Conservation (phyloP, 2,888 invertebrate species). For the Liodrosophila aerea region DNA sequence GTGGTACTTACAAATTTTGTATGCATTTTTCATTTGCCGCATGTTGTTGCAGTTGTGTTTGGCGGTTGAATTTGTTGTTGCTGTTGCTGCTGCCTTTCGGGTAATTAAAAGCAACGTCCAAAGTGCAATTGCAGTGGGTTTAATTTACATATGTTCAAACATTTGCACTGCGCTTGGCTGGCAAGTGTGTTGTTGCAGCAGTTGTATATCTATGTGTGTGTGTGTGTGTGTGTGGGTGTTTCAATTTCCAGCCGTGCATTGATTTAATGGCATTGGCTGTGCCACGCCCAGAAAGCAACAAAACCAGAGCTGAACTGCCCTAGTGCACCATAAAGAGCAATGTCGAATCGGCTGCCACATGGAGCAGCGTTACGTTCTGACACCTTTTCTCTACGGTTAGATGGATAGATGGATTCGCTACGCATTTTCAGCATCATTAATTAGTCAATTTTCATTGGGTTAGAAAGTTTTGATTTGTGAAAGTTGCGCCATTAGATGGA, state of each 20-base stretch:
- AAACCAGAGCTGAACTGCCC: conserved; percentile 37
- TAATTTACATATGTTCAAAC: conserved; percentile 67
- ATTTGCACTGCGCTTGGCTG: conserved; percentile 46
- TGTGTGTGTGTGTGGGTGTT: conserved; percentile 56
- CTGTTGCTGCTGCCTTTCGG: conserved; percentile 39
- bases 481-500: conserved; percentile 44
- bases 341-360: conserved; percentile 23
- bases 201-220: conserved; percentile 7
- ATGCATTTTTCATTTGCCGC: conserved; percentile 16
- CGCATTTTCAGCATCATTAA: conserved; percentile 71
- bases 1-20: conserved; percentile 31
- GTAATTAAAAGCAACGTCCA: conserved; percentile 72
- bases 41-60: conserved; percentile 9
- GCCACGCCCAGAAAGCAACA: conserved; percentile 43
- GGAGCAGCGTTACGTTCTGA: conserved; percentile 44
- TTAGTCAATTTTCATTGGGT: conserved; percentile 56
- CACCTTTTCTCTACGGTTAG: conserved; percentile 38
- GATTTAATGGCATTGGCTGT: conserved; percentile 41
- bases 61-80: conserved; percentile 8
- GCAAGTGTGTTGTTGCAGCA: conserved; percentile 14
- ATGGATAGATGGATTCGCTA: conserved; percentile 45
- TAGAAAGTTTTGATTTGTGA: conserved; percentile 61
- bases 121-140: conserved; percentile 72
- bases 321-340: conserved; percentile 37
- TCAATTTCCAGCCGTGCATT: conserved; percentile 63